These are phyloP conservation scores for Blastobasis adustella DNA, from an alignment of 2,888 invertebrate genomes.

Conservation along the genomic window DNA sequence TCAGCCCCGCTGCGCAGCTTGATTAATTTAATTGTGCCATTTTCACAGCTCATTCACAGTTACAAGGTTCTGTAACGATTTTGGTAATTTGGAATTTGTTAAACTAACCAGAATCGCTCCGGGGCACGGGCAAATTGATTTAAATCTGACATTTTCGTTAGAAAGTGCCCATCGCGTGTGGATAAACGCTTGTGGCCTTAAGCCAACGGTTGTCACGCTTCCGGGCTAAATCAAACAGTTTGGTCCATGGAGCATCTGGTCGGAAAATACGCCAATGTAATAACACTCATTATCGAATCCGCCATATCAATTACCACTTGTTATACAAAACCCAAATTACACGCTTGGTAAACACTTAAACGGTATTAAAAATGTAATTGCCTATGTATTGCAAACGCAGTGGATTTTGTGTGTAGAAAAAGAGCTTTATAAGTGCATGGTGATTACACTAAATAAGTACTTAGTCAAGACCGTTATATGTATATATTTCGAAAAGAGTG, in stretches of 20 bases:
- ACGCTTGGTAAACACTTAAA: constrained; percentile 15
- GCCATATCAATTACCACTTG: constrained; percentile 29
- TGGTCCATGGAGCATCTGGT: constrained; percentile 23
- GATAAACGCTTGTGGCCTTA: constrained; percentile 22
- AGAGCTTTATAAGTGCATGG: neutral
- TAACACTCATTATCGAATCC: constrained; percentile 28
- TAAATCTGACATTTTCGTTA: constrained; percentile 30
- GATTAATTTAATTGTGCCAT: neutral
- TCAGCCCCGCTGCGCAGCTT: constrained; percentile 5
- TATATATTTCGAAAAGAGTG: neutral
- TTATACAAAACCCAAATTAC: constrained; percentile 29
- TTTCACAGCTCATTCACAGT: neutral
- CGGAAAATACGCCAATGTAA: constrained; percentile 25
- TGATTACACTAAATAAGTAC: constrained; percentile 8
- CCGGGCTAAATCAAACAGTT: constrained; percentile 34
- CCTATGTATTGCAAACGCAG: constrained; percentile 4
- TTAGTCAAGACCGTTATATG: constrained; percentile 11
- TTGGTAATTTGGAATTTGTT: constrained; percentile 4
- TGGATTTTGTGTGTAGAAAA: constrained; percentile 9
- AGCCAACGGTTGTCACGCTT: constrained; percentile 29
- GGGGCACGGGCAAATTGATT: constrained; percentile 22
- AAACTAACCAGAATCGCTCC: neutral
- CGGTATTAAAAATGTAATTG: constrained; percentile 13
- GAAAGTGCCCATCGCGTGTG: constrained; percentile 39
- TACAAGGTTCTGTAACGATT: constrained; percentile 1